Evolutionary conservation across 1,140 invertebrate genomes (phyloP).

Genomic region (Neodiprion virginianus): DNA sequence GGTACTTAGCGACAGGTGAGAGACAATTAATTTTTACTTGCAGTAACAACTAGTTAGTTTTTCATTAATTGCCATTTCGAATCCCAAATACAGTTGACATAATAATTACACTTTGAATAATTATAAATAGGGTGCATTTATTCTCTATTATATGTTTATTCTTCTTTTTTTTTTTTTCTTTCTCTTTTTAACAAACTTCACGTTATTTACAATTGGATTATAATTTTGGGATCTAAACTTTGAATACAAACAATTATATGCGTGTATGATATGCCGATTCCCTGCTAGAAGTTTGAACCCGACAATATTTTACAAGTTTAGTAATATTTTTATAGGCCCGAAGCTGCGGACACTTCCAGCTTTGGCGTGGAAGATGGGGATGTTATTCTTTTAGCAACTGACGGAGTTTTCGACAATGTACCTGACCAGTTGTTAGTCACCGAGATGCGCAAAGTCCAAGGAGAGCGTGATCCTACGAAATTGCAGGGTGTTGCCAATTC

Average conservation of each 20-base stretch:
- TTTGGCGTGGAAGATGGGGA: slow-evolving; percentile 94
- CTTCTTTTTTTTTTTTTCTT: not conserved
- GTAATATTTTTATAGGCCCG: slow-evolving; percentile 70
- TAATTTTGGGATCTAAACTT: too few relatives aligned
- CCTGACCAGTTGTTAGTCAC: slow-evolving; percentile 87
- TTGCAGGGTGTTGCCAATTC: slow-evolving; percentile 92
- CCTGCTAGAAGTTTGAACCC: too few relatives aligned
- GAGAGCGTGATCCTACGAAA: slow-evolving; percentile 73
- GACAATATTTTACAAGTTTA: not conserved
- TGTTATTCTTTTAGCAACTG: slow-evolving; percentile 93
- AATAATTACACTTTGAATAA: slow-evolving; percentile 20
- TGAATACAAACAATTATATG: too few relatives aligned
- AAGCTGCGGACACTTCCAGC: slow-evolving; percentile 88
- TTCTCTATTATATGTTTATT: slow-evolving; percentile 5
- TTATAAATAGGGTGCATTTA: slow-evolving; percentile 15
- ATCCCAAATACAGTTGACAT: too few relatives aligned
- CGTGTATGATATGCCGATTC: too few relatives aligned
- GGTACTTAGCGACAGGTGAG: slow-evolving; percentile 86
- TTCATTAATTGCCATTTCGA: slow-evolving; percentile 1
- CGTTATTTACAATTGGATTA: too few relatives aligned
- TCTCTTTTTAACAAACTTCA: slow-evolving; percentile 9
- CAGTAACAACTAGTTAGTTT: not conserved
- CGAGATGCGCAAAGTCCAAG: slow-evolving; percentile 76
- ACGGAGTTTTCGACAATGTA: slow-evolving; percentile 98
- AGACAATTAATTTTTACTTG: slow-evolving; percentile 9